Base-by-base conservation (phyloP, 2,113 vertebrate species). In the Empidonax alnorum region DNA sequence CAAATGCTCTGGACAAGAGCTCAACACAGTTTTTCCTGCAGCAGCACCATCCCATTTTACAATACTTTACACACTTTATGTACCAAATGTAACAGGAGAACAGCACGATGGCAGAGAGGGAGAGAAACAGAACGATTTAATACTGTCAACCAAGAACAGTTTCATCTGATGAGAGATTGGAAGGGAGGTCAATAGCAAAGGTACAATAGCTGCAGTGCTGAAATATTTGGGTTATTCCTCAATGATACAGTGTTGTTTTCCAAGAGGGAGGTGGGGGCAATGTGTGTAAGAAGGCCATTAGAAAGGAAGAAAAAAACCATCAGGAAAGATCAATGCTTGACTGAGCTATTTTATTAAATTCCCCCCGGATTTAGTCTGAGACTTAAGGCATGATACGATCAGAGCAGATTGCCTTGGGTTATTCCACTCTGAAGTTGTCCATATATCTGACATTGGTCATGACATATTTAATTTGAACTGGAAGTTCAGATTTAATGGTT, bases 391-490 rank as follows among this genome's bases (percentile, higher is more conserved):
- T 94, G 95, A 96, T 96, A 96, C 58, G 95, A 97, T 97, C 96
- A 97, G 95, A 97, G 91, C 93, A 97, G 97, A 97, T 97, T 97
- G 97, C 97, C 97, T 97, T 97, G 97, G 95, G 97, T 97, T 97
- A 97, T 97, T 97, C 97, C 84, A 96, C 84, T 97, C 97, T 97
- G 95, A 97, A 97, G 96, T 96, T 97, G 97, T 97, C 96, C 97
- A 97, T 96, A 97, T 97, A 97, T 96, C 97, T 97, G 97, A 97
- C 97, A 97, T 96, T 96, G 97, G 95, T 95, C 97, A 94, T 97
- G 97, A 97, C 97, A 97, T 97, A 95, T 97, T 97, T 97, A 97
- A 97, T 97, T 97, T 97, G 96, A 97, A 94, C 94, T 97, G 94
- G 97, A 97, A 97, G 97, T 97, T 97, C 94, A 95, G 93, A 96